phyloP scores from a whole-genome alignment of 2,888 invertebrate genomes.

The Synanthedon myopaeformis region DNA sequence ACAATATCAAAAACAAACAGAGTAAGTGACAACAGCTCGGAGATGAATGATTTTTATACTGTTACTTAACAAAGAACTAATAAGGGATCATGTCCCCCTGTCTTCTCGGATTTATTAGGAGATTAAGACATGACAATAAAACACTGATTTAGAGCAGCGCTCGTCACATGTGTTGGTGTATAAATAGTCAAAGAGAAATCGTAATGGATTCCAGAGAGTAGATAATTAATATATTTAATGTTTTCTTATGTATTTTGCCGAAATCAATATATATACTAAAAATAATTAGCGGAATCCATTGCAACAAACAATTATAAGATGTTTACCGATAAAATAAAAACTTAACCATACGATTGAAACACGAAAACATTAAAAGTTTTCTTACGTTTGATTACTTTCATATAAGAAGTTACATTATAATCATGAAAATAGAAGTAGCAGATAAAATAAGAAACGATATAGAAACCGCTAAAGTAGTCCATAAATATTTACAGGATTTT shows the following conservation, averaged over 20 bases:
- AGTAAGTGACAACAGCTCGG: conserved; percentile 5
- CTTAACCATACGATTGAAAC: too few species aligned
- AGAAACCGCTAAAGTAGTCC: conserved; percentile 14
- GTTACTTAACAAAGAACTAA: conserved; percentile 17
- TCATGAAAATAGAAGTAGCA: conserved; percentile 3
- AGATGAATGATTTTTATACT: conserved; percentile 10
- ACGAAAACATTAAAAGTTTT: too few species aligned
- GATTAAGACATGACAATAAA: conserved; percentile 42
- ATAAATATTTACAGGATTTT: conserved; percentile 26
- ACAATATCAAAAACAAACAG: too few species aligned
- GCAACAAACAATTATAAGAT: too few species aligned
- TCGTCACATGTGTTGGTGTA: conserved; percentile 40
- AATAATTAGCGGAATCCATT: too few species aligned
- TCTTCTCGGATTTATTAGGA: conserved; percentile 30
- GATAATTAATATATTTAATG: too few species aligned
- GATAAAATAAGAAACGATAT: conserved; percentile 13
- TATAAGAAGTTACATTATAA: too few species aligned
- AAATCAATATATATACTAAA: too few species aligned
- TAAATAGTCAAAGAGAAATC: conserved; percentile 9
- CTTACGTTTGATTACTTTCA: too few species aligned
- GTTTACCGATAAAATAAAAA: too few species aligned
- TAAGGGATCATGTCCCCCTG: conserved; percentile 17
- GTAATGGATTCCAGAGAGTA: too few species aligned
- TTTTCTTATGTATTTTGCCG: too few species aligned
- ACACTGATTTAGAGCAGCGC: conserved; percentile 41